Percentiles rank a stretch among this genome's conserved stretches.
Evolutionary conservation across 1,140 invertebrate species (phyloP).

Genomic region (Phortica variegata): DNA sequence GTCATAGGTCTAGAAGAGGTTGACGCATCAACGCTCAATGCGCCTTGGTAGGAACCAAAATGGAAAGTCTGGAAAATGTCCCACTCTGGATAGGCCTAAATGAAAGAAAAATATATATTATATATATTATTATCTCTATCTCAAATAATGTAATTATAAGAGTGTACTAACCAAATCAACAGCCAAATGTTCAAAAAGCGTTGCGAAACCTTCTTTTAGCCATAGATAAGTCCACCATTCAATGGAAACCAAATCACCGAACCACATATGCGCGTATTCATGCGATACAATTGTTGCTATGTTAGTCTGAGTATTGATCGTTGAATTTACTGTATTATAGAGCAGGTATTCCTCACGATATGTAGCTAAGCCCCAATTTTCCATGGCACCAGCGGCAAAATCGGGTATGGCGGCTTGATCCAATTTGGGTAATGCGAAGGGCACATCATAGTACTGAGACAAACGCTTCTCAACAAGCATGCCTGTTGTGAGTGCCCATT

Average conservation of each 20-base stretch:
- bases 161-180: conserved; percentile 29
- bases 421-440: conserved; percentile 43
- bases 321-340: conserved; percentile 41
- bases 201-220: conserved; percentile 63
- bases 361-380: conserved; percentile 54
- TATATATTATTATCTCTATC: too few relatives aligned
- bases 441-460: conserved; percentile 35
- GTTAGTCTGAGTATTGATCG: conserved; percentile 56
- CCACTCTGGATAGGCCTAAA: conserved; percentile 66
- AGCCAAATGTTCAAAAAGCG: conserved; percentile 55
- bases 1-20: conserved; percentile 72
- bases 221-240: conserved; percentile 66
- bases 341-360: conserved; percentile 48
- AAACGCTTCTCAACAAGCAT: conserved; percentile 41
- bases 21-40: conserved; percentile 67
- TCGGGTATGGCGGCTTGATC: conserved; percentile 50
- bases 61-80: conserved; percentile 80
- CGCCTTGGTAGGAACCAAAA: conserved; percentile 66
- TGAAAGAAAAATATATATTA: not conserved
- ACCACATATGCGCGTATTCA: conserved; percentile 69
- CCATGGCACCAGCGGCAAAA: conserved; percentile 54
- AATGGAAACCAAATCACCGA: conserved; percentile 66
- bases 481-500: conserved; percentile 44
- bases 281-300: conserved; percentile 64
- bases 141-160: too few relatives aligned